phyloP scores from a whole-genome alignment of 2,113 vertebrate genomes.

The Hydrolagus affinis region DNA sequence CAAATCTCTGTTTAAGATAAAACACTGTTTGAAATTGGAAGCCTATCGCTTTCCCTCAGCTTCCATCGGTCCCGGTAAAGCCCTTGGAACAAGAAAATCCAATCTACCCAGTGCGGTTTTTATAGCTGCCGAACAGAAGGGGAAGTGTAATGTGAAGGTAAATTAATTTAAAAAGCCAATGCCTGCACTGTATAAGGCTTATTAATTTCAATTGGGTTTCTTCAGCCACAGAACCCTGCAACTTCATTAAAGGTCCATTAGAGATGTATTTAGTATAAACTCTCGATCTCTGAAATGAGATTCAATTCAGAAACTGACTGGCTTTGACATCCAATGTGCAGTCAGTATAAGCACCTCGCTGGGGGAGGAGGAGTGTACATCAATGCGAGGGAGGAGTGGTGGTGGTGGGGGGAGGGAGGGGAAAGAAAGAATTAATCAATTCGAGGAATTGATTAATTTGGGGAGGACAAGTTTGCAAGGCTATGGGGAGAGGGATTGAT shows the following conservation, averaged over 20 bases:
- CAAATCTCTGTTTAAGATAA: neutral
- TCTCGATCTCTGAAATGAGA: neutral
- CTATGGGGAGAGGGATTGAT: too few species aligned
- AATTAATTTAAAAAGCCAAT: slow-evolving; percentile 23
- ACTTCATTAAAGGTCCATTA: slow-evolving; percentile 28
- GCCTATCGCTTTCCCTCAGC: neutral
- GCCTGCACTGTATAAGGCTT: slow-evolving; percentile 15
- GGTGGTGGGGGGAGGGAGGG: neutral
- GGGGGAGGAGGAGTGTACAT: neutral
- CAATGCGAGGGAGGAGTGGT: neutral
- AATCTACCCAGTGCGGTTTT: neutral
- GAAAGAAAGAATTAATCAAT: neutral
- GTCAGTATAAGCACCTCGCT: neutral
- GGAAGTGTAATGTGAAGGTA: neutral
- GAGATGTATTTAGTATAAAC: slow-evolving; percentile 8
- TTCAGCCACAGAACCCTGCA: neutral
- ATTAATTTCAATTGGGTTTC: slow-evolving; percentile 26
- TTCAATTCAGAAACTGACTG: neutral
- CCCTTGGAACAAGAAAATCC: neutral
- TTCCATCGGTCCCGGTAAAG: slow-evolving; percentile 16
- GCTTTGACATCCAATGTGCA: neutral
- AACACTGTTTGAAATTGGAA: neutral
- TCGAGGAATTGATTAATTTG: too few species aligned
- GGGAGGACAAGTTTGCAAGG: too few species aligned
- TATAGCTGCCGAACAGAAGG: neutral